phyloP scores from a whole-genome alignment of 2,888 invertebrate genomes.

The Lithophane leautieri region DNA sequence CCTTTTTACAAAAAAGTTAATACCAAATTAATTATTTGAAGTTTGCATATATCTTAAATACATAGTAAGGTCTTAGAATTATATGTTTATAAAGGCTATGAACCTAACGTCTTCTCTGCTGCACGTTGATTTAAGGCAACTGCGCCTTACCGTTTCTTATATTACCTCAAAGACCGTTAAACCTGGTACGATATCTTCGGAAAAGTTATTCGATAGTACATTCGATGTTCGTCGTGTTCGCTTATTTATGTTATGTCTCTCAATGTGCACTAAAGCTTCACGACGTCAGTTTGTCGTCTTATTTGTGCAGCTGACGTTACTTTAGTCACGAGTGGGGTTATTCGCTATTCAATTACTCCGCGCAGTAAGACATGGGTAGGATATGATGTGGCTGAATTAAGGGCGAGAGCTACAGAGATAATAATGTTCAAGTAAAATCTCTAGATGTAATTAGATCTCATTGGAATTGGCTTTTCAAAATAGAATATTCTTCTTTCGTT shows the following conservation, averaged over 20 bases:
- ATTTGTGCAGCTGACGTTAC: constrained; percentile 63
- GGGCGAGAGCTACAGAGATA: constrained; percentile 67
- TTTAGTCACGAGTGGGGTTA: constrained; percentile 71
- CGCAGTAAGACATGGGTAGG: constrained; percentile 68
- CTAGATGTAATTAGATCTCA: constrained; percentile 54
- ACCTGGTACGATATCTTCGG: constrained; percentile 34
- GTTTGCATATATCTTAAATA: constrained; percentile 4
- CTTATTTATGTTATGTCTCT: constrained; percentile 54
- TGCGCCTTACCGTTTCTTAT: constrained; percentile 39
- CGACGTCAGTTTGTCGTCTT: constrained; percentile 51
- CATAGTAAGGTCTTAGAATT: background rate
- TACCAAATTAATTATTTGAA: background rate
- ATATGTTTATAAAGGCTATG: constrained; percentile 37
- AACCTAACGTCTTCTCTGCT: constrained; percentile 31
- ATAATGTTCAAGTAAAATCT: constrained; percentile 67
- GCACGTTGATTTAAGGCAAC: constrained; percentile 30
- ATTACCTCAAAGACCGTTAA: constrained; percentile 41
- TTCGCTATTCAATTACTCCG: constrained; percentile 74
- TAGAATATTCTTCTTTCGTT: background rate
- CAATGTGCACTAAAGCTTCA: constrained; percentile 50
- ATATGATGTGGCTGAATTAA: constrained; percentile 67
- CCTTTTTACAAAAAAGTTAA: background rate
- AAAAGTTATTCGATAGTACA: constrained; percentile 32
- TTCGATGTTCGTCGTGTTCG: constrained; percentile 41
- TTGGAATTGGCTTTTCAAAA: constrained; percentile 27